These are phyloP conservation scores for Cyaniris semiargus DNA, from an alignment of 2,888 invertebrate genomes.

Conservation along the genomic window DNA sequence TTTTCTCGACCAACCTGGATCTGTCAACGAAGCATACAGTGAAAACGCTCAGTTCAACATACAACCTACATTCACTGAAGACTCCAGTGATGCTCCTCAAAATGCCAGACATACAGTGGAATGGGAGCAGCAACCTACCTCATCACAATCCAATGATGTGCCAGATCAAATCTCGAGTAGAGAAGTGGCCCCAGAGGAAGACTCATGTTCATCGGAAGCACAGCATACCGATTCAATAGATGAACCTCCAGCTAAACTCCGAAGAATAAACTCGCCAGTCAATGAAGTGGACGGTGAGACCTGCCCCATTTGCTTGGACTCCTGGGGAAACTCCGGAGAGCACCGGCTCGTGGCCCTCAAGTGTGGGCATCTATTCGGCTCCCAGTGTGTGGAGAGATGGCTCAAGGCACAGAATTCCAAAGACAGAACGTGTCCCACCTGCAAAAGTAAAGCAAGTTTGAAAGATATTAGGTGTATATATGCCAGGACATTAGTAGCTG, in stretches of 20 bases:
- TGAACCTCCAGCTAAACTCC: slow-evolving; percentile 59
- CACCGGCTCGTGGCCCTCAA: slow-evolving; percentile 92
- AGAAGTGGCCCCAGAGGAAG: slow-evolving; percentile 45
- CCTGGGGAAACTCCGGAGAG: slow-evolving; percentile 91
- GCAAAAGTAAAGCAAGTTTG: slow-evolving; percentile 86
- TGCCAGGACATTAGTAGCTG: slow-evolving; percentile 86
- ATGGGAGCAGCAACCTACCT: neutral
- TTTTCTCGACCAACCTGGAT: slow-evolving; percentile 41
- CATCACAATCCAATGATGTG: slow-evolving; percentile 31
- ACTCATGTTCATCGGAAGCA: neutral
- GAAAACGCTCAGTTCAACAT: slow-evolving; percentile 32
- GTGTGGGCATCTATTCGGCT: slow-evolving; percentile 96
- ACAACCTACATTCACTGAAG: neutral
- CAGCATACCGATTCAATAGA: slow-evolving; percentile 36
- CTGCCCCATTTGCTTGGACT: slow-evolving; percentile 94
- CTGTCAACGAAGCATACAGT: slow-evolving; percentile 30
- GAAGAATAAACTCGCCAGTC: slow-evolving; percentile 52
- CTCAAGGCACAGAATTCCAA: slow-evolving; percentile 76
- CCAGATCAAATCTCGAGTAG: slow-evolving; percentile 47
- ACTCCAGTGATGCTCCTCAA: neutral
- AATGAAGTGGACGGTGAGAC: slow-evolving; percentile 84
- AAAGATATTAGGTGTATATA: slow-evolving; percentile 89
- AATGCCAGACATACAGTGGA: neutral
- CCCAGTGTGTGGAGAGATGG: slow-evolving; percentile 89
- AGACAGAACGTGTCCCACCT: slow-evolving; percentile 91